phyloP scores from a whole-genome alignment of 2,113 vertebrate species.

The Azemiops feae region DNA sequence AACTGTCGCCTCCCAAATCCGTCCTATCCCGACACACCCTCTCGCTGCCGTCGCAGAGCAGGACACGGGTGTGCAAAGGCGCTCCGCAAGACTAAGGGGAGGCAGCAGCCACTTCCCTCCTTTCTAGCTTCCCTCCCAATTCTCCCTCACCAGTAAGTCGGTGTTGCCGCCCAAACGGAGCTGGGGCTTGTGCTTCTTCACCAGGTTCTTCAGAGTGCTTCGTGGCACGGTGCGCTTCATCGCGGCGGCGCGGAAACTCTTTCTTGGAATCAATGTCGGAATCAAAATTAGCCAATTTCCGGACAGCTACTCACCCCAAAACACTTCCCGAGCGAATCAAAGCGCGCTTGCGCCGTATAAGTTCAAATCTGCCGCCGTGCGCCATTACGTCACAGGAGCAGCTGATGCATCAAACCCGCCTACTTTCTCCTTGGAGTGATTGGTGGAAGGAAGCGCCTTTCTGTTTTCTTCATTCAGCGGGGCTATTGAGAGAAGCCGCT shows the following conservation, averaged over 20 bases:
- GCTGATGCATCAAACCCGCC: background rate
- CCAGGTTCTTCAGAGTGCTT: slow-evolving; percentile 53
- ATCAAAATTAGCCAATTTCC: background rate
- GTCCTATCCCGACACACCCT: background rate
- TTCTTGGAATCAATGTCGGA: background rate
- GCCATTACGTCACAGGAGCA: background rate
- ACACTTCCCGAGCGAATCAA: accelerated
- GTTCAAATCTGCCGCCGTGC: slow-evolving; percentile 61
- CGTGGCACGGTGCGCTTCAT: slow-evolving; percentile 62
- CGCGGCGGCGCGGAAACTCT: background rate
- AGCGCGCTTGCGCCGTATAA: background rate
- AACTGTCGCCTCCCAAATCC: background rate
- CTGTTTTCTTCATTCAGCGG: background rate
- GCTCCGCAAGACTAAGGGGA: background rate
- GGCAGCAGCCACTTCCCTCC: background rate
- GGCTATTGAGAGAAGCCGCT: background rate
- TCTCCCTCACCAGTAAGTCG: slow-evolving; percentile 74
- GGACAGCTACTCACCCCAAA: accelerated
- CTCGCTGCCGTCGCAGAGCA: background rate
- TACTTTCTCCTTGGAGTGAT: background rate
- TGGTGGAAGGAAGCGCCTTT: background rate
- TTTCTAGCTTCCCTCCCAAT: background rate
- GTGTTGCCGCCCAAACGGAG: slow-evolving; percentile 52
- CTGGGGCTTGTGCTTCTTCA: slow-evolving; percentile 66
- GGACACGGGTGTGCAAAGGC: background rate